Conservation (phyloP, 64 coral and sea anemone genomes). For the Acropora tenuis region DNA sequence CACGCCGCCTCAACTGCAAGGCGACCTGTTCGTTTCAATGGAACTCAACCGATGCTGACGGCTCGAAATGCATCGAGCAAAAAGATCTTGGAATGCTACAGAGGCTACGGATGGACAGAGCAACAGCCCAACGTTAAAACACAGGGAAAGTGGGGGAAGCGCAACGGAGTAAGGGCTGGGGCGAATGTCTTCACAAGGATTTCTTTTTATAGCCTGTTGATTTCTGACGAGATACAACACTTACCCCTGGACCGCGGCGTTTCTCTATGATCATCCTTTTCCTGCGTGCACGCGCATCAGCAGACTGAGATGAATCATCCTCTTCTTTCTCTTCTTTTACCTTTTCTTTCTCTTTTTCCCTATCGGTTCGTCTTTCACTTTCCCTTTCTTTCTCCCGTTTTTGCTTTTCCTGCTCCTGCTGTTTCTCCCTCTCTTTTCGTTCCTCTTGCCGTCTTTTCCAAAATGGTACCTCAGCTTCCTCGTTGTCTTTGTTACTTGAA, state of each 20-base stretch:
- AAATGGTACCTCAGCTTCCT: slow-evolving; percentile 63
- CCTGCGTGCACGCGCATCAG: slow-evolving; percentile 57
- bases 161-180: no score
- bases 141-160: no score
- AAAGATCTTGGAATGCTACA: no score
- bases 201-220: no score
- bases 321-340: slow-evolving; percentile 61
- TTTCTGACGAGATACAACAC: not conserved
- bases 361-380: slow-evolving; percentile 22
- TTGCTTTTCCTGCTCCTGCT: slow-evolving; percentile 69
- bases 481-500: slow-evolving; percentile 75
- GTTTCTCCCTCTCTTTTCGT: slow-evolving; percentile 64
- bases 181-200: no score
- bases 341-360: slow-evolving; percentile 44
- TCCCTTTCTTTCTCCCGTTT: slow-evolving; percentile 80
- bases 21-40: no score
- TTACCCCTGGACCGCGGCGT: slow-evolving; percentile 60
- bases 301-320: slow-evolving; percentile 38
- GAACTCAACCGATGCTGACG: no score
- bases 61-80: no score
- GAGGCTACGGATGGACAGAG: no score
- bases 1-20: no score
- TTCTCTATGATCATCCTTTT: slow-evolving; percentile 79
- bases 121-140: no score
- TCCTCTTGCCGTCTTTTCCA: slow-evolving; percentile 68